These are phyloP conservation scores for Tuta absoluta DNA, from an alignment of 2,888 invertebrate species.

Conservation along the genomic window DNA sequence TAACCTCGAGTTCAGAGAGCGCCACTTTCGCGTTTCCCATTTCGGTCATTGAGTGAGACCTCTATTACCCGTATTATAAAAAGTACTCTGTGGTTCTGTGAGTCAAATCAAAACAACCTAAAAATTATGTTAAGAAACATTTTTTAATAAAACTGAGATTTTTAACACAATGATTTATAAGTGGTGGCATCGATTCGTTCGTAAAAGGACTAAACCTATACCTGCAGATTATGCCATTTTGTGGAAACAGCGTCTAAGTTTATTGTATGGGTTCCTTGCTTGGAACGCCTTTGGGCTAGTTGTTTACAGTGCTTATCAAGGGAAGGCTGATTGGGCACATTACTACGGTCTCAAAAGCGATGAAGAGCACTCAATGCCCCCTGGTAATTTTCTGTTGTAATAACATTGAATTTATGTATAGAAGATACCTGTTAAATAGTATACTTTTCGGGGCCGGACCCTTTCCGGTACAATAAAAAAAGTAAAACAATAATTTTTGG, in stretches of 20 bases:
- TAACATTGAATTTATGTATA: too few relatives aligned
- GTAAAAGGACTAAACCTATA: constrained; percentile 69
- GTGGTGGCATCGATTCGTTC: constrained; percentile 71
- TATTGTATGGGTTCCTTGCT: constrained; percentile 83
- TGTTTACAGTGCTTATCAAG: constrained; percentile 79
- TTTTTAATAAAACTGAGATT: not conserved
- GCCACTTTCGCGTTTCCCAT: too few relatives aligned
- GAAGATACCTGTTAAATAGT: too few relatives aligned
- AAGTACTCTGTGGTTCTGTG: too few relatives aligned
- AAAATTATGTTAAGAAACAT: not conserved
- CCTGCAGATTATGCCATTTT: constrained; percentile 72
- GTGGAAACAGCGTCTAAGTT: constrained; percentile 83
- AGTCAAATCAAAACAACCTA: constrained; percentile 4
- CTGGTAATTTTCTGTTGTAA: constrained; percentile 66
- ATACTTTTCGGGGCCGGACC: too few relatives aligned
- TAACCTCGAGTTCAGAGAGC: too few relatives aligned
- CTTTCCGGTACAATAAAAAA: too few relatives aligned
- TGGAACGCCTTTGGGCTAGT: constrained; percentile 88
- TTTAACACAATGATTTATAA: constrained; percentile 49
- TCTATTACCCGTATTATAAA: too few relatives aligned
- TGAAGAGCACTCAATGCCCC: constrained; percentile 78
- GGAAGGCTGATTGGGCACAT: constrained; percentile 85
- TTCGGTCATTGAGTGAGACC: too few relatives aligned
- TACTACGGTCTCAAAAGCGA: constrained; percentile 83
- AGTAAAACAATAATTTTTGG: too few relatives aligned